Percentiles rank a stretch among this genome's conserved stretches.
These are phyloP conservation scores for Loriculus beryllinus DNA, from an alignment of 2,797 vertebrate species.

Conservation along the genomic window DNA sequence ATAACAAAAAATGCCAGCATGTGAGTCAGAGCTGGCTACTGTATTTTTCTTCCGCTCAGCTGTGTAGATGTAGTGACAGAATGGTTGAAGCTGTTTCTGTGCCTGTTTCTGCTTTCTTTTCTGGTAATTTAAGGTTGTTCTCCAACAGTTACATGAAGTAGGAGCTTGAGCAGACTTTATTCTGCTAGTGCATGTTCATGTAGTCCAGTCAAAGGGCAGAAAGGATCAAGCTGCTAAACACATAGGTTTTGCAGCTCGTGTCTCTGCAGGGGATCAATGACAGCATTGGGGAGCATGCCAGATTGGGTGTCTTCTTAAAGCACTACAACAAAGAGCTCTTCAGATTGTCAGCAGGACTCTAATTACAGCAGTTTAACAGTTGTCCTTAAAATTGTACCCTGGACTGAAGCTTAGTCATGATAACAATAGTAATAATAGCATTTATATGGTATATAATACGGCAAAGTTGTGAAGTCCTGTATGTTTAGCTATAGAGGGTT, in stretches of 20 bases:
- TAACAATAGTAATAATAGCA: not conserved
- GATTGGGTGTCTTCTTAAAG: not conserved
- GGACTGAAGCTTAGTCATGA: not conserved
- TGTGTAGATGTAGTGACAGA: not conserved
- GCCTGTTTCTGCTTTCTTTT: not conserved
- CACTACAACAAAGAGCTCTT: not conserved
- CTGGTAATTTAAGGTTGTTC: not conserved
- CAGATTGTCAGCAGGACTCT: not conserved
- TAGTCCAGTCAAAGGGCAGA: not conserved
- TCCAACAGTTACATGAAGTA: not conserved
- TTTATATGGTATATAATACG: not conserved
- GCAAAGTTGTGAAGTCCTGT: not conserved
- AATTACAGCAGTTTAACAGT: not conserved
- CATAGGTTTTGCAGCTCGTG: not conserved
- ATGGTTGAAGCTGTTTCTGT: not conserved
- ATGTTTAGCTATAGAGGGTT: not conserved
- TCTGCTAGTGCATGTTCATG: not conserved
- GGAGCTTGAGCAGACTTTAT: not conserved
- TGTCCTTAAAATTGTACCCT: not conserved
- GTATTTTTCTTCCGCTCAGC: not conserved
- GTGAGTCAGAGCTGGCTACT: not conserved
- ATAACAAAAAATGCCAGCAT: not conserved
- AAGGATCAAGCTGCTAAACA: not conserved
- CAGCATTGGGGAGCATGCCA: not conserved
- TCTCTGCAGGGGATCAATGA: not conserved